Evolutionary conservation across 2,113 vertebrate genomes (phyloP), one percentile per base, ranked within the genome.

Genomic region (Hipposideros armiger): DNA sequence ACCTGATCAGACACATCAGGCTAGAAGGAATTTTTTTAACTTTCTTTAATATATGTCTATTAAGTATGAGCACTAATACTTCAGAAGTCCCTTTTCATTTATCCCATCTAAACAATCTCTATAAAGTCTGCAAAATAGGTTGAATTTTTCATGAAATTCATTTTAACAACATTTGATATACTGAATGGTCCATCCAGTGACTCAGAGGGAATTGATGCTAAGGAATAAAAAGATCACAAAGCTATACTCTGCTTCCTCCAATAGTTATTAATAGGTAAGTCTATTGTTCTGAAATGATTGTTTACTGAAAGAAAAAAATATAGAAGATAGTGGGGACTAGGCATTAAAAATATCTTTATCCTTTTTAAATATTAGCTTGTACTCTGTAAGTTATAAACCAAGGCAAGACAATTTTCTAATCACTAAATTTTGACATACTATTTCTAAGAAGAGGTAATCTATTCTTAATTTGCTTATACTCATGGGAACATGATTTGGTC

Each of bases 131-230:
- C 11, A 81, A 92, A 62, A 50, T 50, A 64, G 40, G n/a, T 24
- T 22, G 56, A 45, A 32, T 90, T 94, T 93, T 86, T 84, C 52
- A 69, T 54, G 81, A 83, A 92, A 78, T 76, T 17, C 19, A 69
- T 84, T 93, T 70, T 7, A 73, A 60, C 82, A 76, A 45, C 22
- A 60, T 83, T 92, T 90, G 17, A 22, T 32, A 30, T 78, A 45
- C 4, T 22, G 36, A 70, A n/a, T 73, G 54, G 69, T 45, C 58
- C 40, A 28, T 77, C 15, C 40, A 70, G 36, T 78, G 26, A 89
- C 72, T 82, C n/a, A 66, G 50, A 93, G 47, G 15, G 88, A 69
- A 91, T 84, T 85, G 15, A 67, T 87, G 32, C 36, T 66, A 67
- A 87, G 47, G 28, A 14, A 66, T 96, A 70, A 45, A 94, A 85